Base-by-base conservation (phyloP, 2,797 vertebrate genomes). In the Scyliorhinus canicula region DNA sequence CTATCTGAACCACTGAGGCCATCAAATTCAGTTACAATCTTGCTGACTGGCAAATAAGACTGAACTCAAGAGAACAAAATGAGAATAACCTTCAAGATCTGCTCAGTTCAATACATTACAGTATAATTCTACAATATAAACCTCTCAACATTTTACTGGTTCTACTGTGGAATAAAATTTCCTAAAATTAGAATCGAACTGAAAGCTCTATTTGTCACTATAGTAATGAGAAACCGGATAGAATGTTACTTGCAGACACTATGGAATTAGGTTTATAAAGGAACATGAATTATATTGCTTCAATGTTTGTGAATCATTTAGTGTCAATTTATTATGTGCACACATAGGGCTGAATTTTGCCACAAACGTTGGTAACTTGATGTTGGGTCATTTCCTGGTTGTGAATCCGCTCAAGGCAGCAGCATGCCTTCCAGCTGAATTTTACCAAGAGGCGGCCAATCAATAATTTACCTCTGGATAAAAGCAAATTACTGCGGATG, bases 1-100 rank as follows among this genome's bases (percentile, higher is more conserved):
- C 93, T 74, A 94, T 74, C 93, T 94, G n/a, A 74, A 74, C 93
- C 55, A 47, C 93, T 35, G 93, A 71, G 52, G 28, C 47, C 47
- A 52, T 94, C 47, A 94, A 71, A 74, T 94, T 94, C 93, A 35
- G 93, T 74, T 94, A 35, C 16, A 94, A 55, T 74, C 67, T 94
- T 94, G 93, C 93, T 94, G 93, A 94, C 93, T 94, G 28, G 93
- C 28, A 71, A 94, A 74, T 74, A 52, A 69, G 67, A 74, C 93
- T 55, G 67, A 94, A 94, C 67, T 74, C 93, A 31, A 11, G 47
- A 94, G 67, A 94, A 94, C 50, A 74, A 74, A 71, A 94, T 74
- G 26, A 74, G 55, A 94, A 31, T 74, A 94, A 71, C 93, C 93
- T 94, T 94, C 93, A 94, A 94, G 93, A 50, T 52, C 11, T 31